Evolutionary conservation across 2,888 invertebrate species (phyloP), one percentile per base, ranked within the genome.

Genomic region (Oscheius sp.): DNA sequence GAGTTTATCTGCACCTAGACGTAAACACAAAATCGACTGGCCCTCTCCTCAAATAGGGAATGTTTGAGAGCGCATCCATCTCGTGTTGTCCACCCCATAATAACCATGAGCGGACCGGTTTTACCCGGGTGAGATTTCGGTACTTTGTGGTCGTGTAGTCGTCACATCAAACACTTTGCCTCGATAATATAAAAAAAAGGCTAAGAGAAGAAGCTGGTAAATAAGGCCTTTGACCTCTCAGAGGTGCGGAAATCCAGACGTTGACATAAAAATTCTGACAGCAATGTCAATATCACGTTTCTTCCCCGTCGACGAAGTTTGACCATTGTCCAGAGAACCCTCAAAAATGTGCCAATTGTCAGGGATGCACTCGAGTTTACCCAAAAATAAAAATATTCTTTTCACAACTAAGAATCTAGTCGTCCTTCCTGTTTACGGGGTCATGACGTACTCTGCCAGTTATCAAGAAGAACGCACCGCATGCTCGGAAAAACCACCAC

Each of bases 371-470:
- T 23, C 7, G 23, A 25, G 18, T n/a, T n/a, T n/a, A n/a, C n/a
- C 9, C 53, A 25, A 25, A 53, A 25, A 53, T 53, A 18, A 41
- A 18, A 35, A 7, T 2, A 21, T 18, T 53, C n/a, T 21, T 25
- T 18, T 21, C 16, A 53, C 12, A 27, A 25, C 58, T 58, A 18
- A 7, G 18, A 29, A 13, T 21, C 9, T 5, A 35, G 35, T 3
- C 21, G 45, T 41, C 43, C 45, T 61, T 61, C 45, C 16, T 61
- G 45, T 49, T 66, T 13, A 27, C 25, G 6, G 61, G 52, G 9
- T n/a, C 49, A 29, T 66, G 66, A 66, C 66, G 66, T 66, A 27
- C 29, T 52, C 13, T n/a, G n/a, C 58, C 46, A 29, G 49, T 63
- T 45, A 43, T 45, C 63, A 45, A 25, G 46, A 18, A 63, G 43